phyloP scores from a whole-genome alignment of 2,113 vertebrate genomes.

The Phasianus colchicus region DNA sequence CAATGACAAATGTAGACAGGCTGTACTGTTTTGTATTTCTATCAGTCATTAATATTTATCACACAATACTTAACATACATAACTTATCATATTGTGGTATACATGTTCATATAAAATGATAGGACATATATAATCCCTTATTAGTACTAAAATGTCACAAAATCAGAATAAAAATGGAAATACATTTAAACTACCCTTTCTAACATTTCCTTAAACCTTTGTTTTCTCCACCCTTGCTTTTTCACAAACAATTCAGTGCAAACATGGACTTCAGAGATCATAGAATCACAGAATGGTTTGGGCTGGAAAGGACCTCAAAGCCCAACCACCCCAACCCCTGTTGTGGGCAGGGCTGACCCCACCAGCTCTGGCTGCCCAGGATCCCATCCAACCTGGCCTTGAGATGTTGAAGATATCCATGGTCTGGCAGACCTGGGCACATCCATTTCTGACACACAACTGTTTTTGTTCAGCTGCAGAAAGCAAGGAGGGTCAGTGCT shows the following conservation, averaged over 20 bases:
- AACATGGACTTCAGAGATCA: not conserved
- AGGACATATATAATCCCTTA: not conserved
- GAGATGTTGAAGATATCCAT: not conserved
- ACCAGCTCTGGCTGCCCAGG: not conserved
- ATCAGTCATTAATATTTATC: not conserved
- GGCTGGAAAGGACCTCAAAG: not conserved
- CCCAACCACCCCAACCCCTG: not conserved
- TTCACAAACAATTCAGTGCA: not conserved
- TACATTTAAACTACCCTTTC: not conserved
- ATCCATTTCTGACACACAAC: not conserved
- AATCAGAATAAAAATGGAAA: not conserved
- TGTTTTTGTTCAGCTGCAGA: not conserved
- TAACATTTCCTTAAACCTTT: not conserved
- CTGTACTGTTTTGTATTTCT: not conserved
- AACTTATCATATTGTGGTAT: not conserved
- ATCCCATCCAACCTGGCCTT: not conserved
- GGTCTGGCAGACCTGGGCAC: not conserved
- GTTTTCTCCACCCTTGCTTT: accelerated
- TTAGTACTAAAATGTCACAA: not conserved
- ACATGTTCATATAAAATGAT: not conserved
- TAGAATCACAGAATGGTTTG: not conserved
- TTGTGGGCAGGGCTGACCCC: not conserved
- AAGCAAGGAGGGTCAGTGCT: not conserved
- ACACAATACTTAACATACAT: not conserved
- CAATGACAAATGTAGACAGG: not conserved